Evolutionary conservation across 2,888 invertebrate species (phyloP).

Genomic region (Drosophila meridionalis): DNA sequence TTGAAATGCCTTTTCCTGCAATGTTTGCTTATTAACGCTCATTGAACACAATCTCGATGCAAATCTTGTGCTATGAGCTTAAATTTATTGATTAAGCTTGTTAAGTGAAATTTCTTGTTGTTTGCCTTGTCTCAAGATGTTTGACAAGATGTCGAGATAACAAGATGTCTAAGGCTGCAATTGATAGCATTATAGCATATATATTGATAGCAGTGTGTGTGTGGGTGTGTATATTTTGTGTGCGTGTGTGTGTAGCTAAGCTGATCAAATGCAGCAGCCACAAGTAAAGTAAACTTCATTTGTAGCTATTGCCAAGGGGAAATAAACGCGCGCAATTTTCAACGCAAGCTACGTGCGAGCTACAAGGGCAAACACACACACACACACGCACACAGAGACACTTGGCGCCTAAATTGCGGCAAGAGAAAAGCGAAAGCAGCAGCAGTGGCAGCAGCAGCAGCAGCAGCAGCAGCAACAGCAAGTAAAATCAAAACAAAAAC

Average conservation of each 20-base stretch:
- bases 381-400: conserved; percentile 11
- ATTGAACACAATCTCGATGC: conserved; percentile 2
- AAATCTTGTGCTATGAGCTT: neutral
- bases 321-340: conserved; percentile 39
- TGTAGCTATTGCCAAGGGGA: conserved; percentile 21
- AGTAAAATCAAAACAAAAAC: conserved; percentile 76
- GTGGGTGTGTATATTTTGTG: neutral
- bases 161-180: conserved; percentile 19
- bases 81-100: conserved; percentile 39
- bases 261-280: conserved; percentile 45
- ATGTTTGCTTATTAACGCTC: neutral
- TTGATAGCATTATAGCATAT: conserved; percentile 19
- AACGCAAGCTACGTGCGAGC: conserved; percentile 49
- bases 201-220: too few species aligned
- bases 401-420: conserved; percentile 50
- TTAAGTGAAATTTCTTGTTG: conserved; percentile 39
- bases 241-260: conserved; percentile 10
- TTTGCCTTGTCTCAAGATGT: conserved; percentile 25
- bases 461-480: conserved; percentile 16
- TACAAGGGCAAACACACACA: conserved; percentile 56
- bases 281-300: conserved; percentile 47
- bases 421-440: conserved; percentile 61
- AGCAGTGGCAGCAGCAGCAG: conserved; percentile 38
- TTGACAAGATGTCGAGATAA: conserved; percentile 18
- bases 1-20: neutral